These are phyloP conservation scores for Timema cristinae DNA, from an alignment of 2,888 invertebrate genomes.

Conservation along the genomic window DNA sequence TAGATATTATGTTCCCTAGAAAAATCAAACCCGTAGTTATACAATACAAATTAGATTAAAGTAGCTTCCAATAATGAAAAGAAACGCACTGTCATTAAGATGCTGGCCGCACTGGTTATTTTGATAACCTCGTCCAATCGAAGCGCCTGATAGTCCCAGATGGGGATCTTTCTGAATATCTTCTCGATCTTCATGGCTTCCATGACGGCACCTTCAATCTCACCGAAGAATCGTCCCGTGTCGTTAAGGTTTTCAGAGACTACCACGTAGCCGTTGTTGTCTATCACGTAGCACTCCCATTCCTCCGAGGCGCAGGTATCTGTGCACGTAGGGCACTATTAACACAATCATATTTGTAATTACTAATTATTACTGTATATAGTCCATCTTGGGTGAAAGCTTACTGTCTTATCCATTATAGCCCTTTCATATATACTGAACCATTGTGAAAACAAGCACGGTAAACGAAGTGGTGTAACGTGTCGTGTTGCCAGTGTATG, in stretches of 20 bases:
- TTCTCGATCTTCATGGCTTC: conserved; percentile 53
- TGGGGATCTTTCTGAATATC: conserved; percentile 69
- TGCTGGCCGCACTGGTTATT: conserved; percentile 41
- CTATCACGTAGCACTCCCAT: no score
- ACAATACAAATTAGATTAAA: background rate
- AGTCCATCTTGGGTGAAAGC: no score
- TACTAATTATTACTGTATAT: no score
- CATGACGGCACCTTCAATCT: conserved; percentile 72
- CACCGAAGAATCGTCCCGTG: conserved; percentile 84
- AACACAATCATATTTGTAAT: no score
- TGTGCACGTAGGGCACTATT: no score
- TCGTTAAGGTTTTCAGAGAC: conserved; percentile 63
- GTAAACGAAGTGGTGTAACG: no score
- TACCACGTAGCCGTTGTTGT: conserved; percentile 85
- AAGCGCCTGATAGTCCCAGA: conserved; percentile 82
- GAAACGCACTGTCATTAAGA: conserved; percentile 28
- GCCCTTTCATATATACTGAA: no score
- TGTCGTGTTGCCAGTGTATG: no score
- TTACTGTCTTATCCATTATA: no score
- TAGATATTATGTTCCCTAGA: no score
- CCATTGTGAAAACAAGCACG: no score
- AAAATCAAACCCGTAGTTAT: background rate
- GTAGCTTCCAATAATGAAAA: background rate
- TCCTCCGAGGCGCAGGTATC: no score
- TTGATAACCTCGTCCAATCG: conserved; percentile 60